These are phyloP conservation scores for Hylyphantes graminicola DNA, from an alignment of 1,140 invertebrate species.

Conservation along the genomic window DNA sequence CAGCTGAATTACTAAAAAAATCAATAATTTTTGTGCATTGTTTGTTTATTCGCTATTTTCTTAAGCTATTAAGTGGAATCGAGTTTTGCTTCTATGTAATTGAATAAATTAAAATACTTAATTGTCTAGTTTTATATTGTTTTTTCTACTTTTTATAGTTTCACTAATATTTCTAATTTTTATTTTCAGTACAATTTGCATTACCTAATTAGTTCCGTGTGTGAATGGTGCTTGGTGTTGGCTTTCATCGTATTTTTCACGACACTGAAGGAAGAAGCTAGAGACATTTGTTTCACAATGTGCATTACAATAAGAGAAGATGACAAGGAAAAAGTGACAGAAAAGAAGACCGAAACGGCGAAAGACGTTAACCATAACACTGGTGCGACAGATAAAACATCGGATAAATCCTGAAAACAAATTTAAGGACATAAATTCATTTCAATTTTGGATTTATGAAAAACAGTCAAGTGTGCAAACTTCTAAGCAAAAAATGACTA, in stretches of 20 bases:
- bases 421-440: neutral
- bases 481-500: no score
- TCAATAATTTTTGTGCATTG: no score
- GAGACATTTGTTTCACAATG: constrained; percentile 35
- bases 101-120: no score
- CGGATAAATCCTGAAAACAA: neutral
- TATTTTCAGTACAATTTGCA: constrained; percentile 39
- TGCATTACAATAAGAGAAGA: constrained; percentile 18
- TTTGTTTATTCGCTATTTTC: no score
- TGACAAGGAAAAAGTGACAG: neutral
- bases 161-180: neutral
- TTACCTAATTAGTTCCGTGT: constrained; percentile 23
- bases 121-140: neutral
- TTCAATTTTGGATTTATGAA: no score
- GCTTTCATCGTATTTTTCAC: constrained; percentile 45
- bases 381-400: neutral
- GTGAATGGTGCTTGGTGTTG: constrained; percentile 35
- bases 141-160: neutral
- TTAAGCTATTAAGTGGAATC: no score
- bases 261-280: constrained; percentile 43
- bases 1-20: no score
- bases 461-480: no score
- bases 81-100: no score
- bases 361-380: constrained; percentile 31
- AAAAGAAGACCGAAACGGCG: neutral